Conservation (phyloP, 2,113 vertebrate species). For the Beaufortia kweichowensis region DNA sequence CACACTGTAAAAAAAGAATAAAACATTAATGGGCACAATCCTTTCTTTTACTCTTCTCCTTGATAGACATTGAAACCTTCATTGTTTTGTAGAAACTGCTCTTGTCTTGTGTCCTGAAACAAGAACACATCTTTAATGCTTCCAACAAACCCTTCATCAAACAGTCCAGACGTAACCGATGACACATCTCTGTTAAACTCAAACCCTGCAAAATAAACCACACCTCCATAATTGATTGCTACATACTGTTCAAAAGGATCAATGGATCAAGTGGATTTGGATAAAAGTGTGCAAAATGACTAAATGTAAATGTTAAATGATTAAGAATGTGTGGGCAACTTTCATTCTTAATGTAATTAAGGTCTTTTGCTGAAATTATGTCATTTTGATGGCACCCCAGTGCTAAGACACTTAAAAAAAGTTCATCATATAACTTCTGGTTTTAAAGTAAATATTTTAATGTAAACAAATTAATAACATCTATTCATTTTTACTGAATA, state of each 20-base stretch:
- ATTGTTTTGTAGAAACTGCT: constrained; percentile 69
- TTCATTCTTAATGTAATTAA: too few species aligned
- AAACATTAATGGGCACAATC: neutral
- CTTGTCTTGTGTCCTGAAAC: constrained; percentile 77
- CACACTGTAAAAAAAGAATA: neutral
- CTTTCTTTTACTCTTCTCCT: constrained; percentile 62
- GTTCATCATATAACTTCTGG: too few species aligned
- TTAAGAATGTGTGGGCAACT: too few species aligned
- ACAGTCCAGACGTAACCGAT: constrained; percentile 75
- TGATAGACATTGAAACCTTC: constrained; percentile 83
- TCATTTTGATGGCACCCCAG: too few species aligned
- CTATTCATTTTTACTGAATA: too few species aligned
- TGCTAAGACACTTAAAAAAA: too few species aligned
- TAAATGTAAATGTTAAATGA: too few species aligned
- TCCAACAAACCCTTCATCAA: constrained; percentile 77
- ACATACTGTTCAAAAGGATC: constrained; percentile 80
- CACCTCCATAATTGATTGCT: constrained; percentile 79
- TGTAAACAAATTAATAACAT: too few species aligned
- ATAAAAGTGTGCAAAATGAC: too few species aligned
- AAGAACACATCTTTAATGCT: constrained; percentile 80
- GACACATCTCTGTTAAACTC: constrained; percentile 74
- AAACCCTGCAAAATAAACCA: constrained; percentile 84
- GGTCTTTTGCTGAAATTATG: too few species aligned
- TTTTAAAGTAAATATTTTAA: too few species aligned
- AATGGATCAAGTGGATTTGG: too few species aligned